Evolutionary conservation across 2,797 vertebrate species (phyloP).

Genomic region (Echeneis naucrates): DNA sequence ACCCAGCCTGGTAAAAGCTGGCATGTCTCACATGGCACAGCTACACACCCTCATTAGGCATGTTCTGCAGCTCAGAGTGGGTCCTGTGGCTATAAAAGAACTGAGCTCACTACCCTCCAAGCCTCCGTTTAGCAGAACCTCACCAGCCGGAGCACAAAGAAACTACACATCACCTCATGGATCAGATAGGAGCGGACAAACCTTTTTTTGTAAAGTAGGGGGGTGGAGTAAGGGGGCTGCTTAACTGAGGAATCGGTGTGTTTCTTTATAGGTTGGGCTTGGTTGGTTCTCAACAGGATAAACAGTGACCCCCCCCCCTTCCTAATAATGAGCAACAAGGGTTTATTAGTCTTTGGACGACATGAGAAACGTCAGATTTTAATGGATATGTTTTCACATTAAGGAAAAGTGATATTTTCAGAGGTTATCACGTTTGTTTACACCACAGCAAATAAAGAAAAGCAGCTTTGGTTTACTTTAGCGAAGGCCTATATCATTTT

Average conservation of each 20-base stretch:
- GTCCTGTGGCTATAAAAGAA: constrained; percentile 79
- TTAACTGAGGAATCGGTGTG: constrained; percentile 43
- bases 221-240: constrained; percentile 6
- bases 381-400: constrained; percentile 7
- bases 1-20: constrained; percentile 78
- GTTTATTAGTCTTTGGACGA: constrained; percentile 12
- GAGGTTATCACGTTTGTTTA: background rate
- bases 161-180: constrained; percentile 73
- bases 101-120: constrained; percentile 63
- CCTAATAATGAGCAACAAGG: constrained; percentile 40
- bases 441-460: constrained; percentile 12
- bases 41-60: constrained; percentile 80
- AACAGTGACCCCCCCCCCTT: constrained; percentile 31
- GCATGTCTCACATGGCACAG: constrained; percentile 77
- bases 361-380: constrained; percentile 34
- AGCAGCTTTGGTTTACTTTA: background rate
- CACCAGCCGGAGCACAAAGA: constrained; percentile 75
- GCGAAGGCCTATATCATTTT: background rate
- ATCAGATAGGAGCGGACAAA: constrained; percentile 72
- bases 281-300: constrained; percentile 52
- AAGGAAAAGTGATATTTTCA: constrained; percentile 10
- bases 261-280: constrained; percentile 61
- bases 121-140: constrained; percentile 68
- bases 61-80: constrained; percentile 76
- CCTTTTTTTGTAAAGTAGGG: constrained; percentile 35